These are phyloP conservation scores for Euwallacea similis DNA, from an alignment of 1,140 invertebrate species.

Conservation along the genomic window DNA sequence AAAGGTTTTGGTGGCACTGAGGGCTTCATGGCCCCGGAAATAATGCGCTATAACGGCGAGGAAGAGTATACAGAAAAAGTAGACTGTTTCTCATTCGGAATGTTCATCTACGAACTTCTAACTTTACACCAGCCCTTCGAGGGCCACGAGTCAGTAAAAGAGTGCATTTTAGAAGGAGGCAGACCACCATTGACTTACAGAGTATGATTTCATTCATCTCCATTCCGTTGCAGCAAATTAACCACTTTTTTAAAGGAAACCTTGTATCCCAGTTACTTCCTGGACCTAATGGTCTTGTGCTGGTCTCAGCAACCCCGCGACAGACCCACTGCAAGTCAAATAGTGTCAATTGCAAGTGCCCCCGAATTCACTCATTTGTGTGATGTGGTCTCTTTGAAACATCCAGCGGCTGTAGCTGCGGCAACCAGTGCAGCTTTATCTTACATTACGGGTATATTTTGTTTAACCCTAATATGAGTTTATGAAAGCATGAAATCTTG, in stretches of 20 bases:
- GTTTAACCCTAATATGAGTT: not conserved
- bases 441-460: slow-evolving; percentile 49
- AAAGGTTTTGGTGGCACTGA: slow-evolving; percentile 98
- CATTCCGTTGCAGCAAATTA: not conserved
- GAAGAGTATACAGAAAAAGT: slow-evolving; percentile 99
- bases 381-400: slow-evolving; percentile 74
- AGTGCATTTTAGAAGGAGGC: slow-evolving; percentile 92
- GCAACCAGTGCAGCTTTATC: slow-evolving; percentile 54
- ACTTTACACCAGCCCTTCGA: slow-evolving; percentile 94
- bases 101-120: slow-evolving; percentile 96
- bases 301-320: slow-evolving; percentile 88
- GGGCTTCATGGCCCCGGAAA: slow-evolving; percentile 99
- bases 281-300: slow-evolving; percentile 94
- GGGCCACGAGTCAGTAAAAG: slow-evolving; percentile 92
- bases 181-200: slow-evolving; percentile 83
- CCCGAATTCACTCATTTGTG: slow-evolving; percentile 90
- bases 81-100: slow-evolving; percentile 98
- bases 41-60: slow-evolving; percentile 96
- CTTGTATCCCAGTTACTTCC: slow-evolving; percentile 84
- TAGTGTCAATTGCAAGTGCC: slow-evolving; percentile 87
- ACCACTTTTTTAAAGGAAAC: slow-evolving; percentile 59
- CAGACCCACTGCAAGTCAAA: slow-evolving; percentile 89
- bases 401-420: slow-evolving; percentile 61
- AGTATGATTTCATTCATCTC: slow-evolving; percentile 52
- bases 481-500: slow-evolving; percentile 12